phyloP scores from a whole-genome alignment of 2,797 vertebrate species.

The Tarsius wallacei region DNA sequence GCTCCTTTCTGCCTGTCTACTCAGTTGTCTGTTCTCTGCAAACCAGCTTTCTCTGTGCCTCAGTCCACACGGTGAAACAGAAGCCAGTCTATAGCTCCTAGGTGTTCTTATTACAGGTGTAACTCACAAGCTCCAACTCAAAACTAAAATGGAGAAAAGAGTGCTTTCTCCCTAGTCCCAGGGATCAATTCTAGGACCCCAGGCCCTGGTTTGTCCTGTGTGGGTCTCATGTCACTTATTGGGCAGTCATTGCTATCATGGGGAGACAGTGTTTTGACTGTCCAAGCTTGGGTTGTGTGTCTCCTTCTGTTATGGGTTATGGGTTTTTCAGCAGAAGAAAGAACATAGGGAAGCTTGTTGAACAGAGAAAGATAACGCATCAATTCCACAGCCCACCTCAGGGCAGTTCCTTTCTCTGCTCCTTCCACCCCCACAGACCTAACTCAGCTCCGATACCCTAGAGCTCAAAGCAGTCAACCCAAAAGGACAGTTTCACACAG shows the following conservation, averaged over 20 bases:
- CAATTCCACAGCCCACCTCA: not conserved
- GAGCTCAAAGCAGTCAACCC: not conserved
- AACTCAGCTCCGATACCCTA: not conserved
- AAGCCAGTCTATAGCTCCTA: not conserved
- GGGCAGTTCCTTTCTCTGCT: not conserved
- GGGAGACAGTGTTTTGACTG: not conserved
- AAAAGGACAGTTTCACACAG: not conserved
- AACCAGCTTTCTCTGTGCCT: not conserved
- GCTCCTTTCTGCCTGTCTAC: not conserved
- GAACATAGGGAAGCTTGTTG: not conserved
- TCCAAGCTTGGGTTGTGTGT: not conserved
- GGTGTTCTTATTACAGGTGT: not conserved
- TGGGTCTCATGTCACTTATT: not conserved
- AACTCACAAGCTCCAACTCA: not conserved
- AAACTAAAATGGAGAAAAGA: not conserved
- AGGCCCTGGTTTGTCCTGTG: not conserved
- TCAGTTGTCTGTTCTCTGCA: not conserved
- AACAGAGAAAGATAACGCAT: not conserved
- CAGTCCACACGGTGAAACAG: not conserved
- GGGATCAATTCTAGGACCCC: not conserved
- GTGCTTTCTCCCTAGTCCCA: not conserved
- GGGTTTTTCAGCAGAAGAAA: not conserved
- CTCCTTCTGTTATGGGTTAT: not conserved
- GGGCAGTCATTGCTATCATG: not conserved
- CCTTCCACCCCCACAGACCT: not conserved